Evolutionary conservation across 2,797 vertebrate genomes (phyloP).

Genomic region (Vireo griseus): DNA sequence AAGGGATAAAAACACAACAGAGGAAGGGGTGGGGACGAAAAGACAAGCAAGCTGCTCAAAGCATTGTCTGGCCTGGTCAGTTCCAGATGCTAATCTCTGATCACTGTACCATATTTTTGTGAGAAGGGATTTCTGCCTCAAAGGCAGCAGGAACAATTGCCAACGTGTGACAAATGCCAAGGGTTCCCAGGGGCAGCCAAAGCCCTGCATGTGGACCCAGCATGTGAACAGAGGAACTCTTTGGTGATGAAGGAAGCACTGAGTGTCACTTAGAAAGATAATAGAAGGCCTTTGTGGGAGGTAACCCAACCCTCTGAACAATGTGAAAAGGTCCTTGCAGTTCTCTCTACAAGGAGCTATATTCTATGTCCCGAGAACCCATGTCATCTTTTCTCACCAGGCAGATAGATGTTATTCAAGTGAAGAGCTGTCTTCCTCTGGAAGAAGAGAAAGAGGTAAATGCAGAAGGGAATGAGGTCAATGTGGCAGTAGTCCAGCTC

Average conservation of each 20-base stretch:
- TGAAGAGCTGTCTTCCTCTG: not conserved
- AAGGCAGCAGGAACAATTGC: constrained; percentile 11
- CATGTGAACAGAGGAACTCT: constrained; percentile 2
- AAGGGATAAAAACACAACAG: not conserved
- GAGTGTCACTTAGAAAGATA: constrained; percentile 6
- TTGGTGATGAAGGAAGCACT: constrained; percentile 10
- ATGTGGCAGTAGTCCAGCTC: not conserved
- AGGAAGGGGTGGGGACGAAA: not conserved
- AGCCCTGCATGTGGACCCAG: not conserved
- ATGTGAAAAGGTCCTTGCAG: not conserved
- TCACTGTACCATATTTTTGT: constrained; percentile 17
- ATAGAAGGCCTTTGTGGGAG: not conserved
- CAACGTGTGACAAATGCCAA: constrained; percentile 22
- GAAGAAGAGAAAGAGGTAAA: not conserved
- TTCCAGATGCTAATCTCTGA: constrained; percentile 54
- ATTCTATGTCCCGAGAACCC: not conserved
- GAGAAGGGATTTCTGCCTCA: constrained; percentile 41
- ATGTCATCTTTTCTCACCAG: not conserved
- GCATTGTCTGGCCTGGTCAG: constrained; percentile 38
- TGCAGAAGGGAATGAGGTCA: not conserved
- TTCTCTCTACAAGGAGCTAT: not conserved
- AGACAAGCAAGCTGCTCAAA: not conserved
- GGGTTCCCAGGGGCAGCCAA: not conserved
- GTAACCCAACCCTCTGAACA: not conserved
- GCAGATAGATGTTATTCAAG: not conserved